Percentiles rank a stretch among this genome's conserved stretches.
Evolutionary conservation across 1,140 invertebrate genomes (phyloP).

Genomic region (Cephus cinctus): DNA sequence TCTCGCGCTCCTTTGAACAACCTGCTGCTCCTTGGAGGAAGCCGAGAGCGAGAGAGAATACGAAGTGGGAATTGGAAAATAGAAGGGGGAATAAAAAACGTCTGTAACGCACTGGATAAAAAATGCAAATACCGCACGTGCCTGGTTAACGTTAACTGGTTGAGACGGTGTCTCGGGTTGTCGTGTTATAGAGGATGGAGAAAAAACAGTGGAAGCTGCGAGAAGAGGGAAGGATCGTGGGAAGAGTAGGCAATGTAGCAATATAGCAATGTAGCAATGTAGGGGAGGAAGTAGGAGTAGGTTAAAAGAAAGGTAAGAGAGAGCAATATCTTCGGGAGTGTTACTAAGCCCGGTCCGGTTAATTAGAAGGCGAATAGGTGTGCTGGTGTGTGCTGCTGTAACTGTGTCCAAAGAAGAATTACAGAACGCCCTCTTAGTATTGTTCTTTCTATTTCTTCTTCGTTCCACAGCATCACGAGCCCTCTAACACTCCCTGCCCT

Average conservation of each 20-base stretch:
- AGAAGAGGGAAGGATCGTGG: not conserved
- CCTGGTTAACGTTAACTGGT: too few species aligned
- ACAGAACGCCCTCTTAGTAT: constrained; percentile 4
- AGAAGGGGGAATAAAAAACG: too few species aligned
- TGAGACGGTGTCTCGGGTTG: too few species aligned
- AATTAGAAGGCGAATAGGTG: constrained; percentile 37
- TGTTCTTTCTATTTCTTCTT: not conserved
- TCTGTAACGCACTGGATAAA: too few species aligned
- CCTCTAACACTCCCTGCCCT: not conserved
- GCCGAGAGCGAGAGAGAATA: too few species aligned
- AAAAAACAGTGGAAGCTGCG: constrained; percentile 1
- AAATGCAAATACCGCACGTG: too few species aligned
- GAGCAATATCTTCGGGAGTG: constrained; percentile 18
- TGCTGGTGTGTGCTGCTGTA: constrained; percentile 3
- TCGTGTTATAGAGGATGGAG: too few species aligned
- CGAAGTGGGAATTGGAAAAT: too few species aligned
- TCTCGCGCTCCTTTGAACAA: too few species aligned
- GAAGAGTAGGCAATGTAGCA: not conserved
- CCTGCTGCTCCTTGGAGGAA: too few species aligned
- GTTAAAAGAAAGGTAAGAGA: not conserved
- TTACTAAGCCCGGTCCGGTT: constrained; percentile 30
- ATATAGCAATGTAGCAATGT: not conserved
- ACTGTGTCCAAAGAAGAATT: constrained; percentile 7
- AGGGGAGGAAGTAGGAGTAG: not conserved
- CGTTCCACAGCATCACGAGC: not conserved